Evolutionary conservation across 2,888 invertebrate genomes (phyloP), one percentile per base, ranked within the genome.

Genomic region (Troilus luridus): DNA sequence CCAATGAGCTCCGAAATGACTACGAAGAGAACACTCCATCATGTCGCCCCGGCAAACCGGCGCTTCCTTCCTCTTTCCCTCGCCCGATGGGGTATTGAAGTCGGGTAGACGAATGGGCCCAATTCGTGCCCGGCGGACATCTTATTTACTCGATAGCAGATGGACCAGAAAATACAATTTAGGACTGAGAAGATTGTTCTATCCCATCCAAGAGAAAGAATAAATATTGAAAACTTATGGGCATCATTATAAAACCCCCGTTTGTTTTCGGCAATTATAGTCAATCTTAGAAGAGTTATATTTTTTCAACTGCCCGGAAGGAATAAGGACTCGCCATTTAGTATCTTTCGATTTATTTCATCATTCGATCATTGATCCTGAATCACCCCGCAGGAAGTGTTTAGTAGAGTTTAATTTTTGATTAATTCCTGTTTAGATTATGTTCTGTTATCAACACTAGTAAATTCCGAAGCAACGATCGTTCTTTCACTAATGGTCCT

Each of bases 81-180:
- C 1, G 41, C 41, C 17, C 72, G 1, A 41, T 77, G 27, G 72
- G n/a, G 17, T 17, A 77, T 77, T 41, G 27, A 77, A 77, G 72
- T 19, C 27, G 72, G 72, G 27, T 19, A 77, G 72, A 77, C 72
- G 72, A 41, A 77, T 77, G 72, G 72, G 27, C 41, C 41, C 72
- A 41, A 77, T 77, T 77, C 72, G 17, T 41, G 41, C 5, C 41
- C 72, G 41, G 41, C 72, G 72, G 72, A 41, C 27, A 77, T 77
- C 72, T 77, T 77, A 77, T 77, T 77, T 77, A 77, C 72, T 77
- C 72, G 7, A 19, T 27, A 24, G 27, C 72, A 77, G 72, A 77
- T 77, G 72, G 72, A 77, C 72, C 72, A 77, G 72, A 77, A 77
- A 77, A 77, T 77, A 41, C 27, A 77, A 77, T 77, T 77, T 77